Conservation (phyloP, 2,888 invertebrate species). For the Iphiclides podalirius region DNA sequence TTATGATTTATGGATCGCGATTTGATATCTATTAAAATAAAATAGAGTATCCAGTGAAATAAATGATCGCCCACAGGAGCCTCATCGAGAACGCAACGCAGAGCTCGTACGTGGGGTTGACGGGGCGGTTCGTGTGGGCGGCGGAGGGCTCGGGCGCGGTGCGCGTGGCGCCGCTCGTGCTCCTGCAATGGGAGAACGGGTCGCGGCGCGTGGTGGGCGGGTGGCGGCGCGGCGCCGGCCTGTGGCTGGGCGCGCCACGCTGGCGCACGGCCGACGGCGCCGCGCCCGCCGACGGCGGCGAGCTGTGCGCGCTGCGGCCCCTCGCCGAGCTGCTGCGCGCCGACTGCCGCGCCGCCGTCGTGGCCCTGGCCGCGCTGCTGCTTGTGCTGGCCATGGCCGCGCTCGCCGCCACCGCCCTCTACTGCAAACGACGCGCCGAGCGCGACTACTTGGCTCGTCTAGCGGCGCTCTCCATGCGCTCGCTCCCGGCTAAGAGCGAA, state of each 20-base stretch:
- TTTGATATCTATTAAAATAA: too few relatives aligned
- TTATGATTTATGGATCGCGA: too few relatives aligned
- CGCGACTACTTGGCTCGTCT: conserved; percentile 52
- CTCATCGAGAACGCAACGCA: conserved; percentile 35
- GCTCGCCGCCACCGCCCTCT: conserved; percentile 46
- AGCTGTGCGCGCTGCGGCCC: conserved; percentile 83
- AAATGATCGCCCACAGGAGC: conserved; percentile 8
- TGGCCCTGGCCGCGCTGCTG: conserved; percentile 50
- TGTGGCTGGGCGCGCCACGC: conserved; percentile 81
- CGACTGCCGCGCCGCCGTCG: conserved; percentile 86
- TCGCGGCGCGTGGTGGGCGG: conserved; percentile 82
- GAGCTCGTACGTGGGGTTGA: conserved; percentile 45
- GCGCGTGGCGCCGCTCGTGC: conserved; percentile 38
- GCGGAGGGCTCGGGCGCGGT: conserved; percentile 28
- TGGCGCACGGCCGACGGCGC: conserved; percentile 83
- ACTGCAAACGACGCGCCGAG: conserved; percentile 54
- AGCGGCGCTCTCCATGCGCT: conserved; percentile 54
- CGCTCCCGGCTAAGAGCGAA: conserved; percentile 47
- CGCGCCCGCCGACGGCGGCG: conserved; percentile 85
- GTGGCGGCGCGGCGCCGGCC: conserved; percentile 88
- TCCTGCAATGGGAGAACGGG: conserved; percentile 82
- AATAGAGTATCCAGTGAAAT: too few relatives aligned
- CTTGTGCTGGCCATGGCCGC: conserved; percentile 43
- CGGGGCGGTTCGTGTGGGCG: conserved; percentile 54
- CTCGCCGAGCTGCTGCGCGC: conserved; percentile 84